Evolutionary conservation across 2,113 vertebrate species (phyloP).

Genomic region (Euleptes europaea): DNA sequence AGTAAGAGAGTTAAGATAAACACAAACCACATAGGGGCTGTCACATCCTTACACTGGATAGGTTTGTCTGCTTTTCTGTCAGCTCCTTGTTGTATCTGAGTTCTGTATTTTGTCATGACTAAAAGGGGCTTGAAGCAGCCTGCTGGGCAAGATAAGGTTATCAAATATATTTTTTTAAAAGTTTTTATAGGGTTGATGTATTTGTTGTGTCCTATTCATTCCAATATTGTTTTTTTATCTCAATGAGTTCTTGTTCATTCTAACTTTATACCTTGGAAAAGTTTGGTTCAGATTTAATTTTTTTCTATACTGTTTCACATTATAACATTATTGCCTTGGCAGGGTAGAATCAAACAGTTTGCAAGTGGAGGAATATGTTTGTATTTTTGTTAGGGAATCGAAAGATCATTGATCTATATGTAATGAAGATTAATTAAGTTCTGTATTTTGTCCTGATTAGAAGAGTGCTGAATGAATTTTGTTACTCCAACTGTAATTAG

Average conservation of each 20-base stretch:
- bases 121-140: conserved; percentile 33
- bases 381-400: neutral
- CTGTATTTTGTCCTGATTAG: neutral
- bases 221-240: conserved; percentile 57
- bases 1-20: neutral
- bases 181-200: conserved; percentile 48
- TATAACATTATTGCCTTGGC: neutral
- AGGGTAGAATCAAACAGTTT: neutral
- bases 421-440: conserved; percentile 22
- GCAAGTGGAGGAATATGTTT: conserved; percentile 7
- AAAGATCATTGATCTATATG: conserved; percentile 9
- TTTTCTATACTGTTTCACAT: conserved; percentile 46
- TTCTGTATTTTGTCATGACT: conserved; percentile 10
- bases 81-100: conserved; percentile 8
- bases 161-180: neutral
- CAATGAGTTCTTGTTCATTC: conserved; percentile 57
- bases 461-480: neutral
- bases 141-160: conserved; percentile 25
- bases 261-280: conserved; percentile 30
- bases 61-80: conserved; percentile 19
- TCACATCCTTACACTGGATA: conserved; percentile 10
- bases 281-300: conserved; percentile 34
- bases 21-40: conserved; percentile 6
- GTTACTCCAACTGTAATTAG: neutral
- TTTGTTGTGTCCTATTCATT: conserved; percentile 46